Conservation (phyloP, 2,797 vertebrate species). For the Halcyon badia region DNA sequence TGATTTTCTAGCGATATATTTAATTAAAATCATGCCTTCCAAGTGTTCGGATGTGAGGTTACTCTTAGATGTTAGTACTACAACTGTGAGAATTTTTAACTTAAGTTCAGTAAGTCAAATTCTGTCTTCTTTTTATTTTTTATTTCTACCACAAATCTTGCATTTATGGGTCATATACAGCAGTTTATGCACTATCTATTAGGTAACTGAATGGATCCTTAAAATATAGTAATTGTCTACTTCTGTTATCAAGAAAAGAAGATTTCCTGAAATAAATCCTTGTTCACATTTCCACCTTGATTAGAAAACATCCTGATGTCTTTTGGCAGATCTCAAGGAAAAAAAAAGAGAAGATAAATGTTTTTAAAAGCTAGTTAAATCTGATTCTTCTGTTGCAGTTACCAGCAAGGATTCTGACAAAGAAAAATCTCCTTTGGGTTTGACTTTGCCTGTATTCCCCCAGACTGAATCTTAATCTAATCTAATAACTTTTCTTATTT, state of each 20-base stretch:
- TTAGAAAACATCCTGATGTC: background rate
- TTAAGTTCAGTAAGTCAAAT: background rate
- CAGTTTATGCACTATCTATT: background rate
- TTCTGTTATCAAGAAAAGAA: background rate
- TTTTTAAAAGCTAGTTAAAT: background rate
- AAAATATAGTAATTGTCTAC: background rate
- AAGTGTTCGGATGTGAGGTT: background rate
- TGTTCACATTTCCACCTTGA: background rate
- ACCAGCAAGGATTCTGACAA: background rate
- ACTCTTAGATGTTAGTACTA: background rate
- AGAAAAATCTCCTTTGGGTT: background rate
- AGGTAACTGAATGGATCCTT: background rate
- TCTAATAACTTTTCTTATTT: background rate
- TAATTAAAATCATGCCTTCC: background rate
- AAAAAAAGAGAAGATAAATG: background rate
- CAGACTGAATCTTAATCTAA: background rate
- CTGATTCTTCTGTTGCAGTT: background rate
- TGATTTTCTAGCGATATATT: background rate
- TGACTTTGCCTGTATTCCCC: background rate
- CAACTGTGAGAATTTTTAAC: background rate
- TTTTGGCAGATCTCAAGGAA: background rate
- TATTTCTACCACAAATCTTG: constrained; percentile 3
- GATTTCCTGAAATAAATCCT: background rate
- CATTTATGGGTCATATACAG: background rate
- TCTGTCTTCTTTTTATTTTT: background rate